Evolutionary conservation across 2,888 invertebrate species (phyloP), one percentile per base, ranked within the genome.

Genomic region (Drosophila mayaguana): DNA sequence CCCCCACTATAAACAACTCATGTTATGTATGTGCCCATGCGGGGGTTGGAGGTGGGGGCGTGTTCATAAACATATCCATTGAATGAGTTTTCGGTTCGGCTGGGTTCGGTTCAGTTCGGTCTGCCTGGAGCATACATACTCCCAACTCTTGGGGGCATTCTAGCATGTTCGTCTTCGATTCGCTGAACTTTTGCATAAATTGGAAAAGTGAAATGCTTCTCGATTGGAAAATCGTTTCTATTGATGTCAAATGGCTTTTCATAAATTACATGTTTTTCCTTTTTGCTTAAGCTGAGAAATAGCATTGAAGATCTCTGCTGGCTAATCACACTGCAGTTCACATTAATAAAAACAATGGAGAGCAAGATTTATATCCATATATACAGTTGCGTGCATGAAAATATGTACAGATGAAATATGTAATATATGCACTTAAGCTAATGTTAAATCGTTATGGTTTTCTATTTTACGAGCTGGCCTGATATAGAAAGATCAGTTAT

Each of bases 1-100:
- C 50, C 51, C 55, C 51, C 74, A 79, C 75, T 71, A 77, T 77
- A 77, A 77, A 77, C 77, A 77, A 77, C 75, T 75, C 77, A 57
- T 55, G 50, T 25, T 55, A 22, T 36, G 9, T 51, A 22, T 36
- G 16, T 16, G 34, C 20, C 3, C 22, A 6, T 22, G 51, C 2
- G 2, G 18, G 40, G 22, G 40, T 12, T 5, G 28, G 16, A 12
- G 40, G 43, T 42, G 60, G 20, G 36, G 53, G 12, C 42, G 42
- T 34, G 51, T 46, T 55, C 75, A 77, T 77, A 79, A 77, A 77
- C 75, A 79, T 75, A 75, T 67, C 48, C 77, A 78, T 71, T 63
- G 56, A 78, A 77, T 78, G 75, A 56, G 60, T 60, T 38, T 20
- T 36, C 22, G 14, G 32, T 62, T 65, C 5, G 46, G 16, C n/a